These are phyloP conservation scores for Alloscopus bannaensis DNA, from an alignment of 2,888 invertebrate genomes.

Conservation along the genomic window DNA sequence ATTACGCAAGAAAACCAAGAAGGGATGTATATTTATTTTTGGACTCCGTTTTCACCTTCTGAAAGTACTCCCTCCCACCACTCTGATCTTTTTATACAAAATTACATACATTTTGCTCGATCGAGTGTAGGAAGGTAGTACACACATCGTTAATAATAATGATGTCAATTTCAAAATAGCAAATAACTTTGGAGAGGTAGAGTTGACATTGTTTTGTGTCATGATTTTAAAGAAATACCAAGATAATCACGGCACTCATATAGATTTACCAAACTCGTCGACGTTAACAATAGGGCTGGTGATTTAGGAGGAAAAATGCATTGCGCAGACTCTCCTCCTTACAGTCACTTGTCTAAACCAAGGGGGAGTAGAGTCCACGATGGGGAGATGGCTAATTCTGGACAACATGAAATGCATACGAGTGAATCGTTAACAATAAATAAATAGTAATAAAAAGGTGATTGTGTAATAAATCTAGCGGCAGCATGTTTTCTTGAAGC, in stretches of 20 bases:
- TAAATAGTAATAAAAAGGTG: no score
- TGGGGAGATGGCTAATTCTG: no score
- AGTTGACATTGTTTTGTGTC: conserved; percentile 1
- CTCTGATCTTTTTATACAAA: background rate
- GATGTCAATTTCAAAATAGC: conserved; percentile 7
- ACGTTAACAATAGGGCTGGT: background rate
- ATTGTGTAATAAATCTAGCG: no score
- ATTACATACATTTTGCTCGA: no score
- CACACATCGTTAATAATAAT: no score
- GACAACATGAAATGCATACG: no score
- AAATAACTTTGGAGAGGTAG: background rate
- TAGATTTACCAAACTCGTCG: background rate
- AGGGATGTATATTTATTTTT: background rate
- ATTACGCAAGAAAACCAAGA: no score
- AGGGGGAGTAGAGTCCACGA: no score
- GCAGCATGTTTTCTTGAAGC: no score
- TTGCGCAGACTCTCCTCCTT: background rate
- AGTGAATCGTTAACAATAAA: no score
- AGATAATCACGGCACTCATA: no score
- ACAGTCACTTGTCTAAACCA: background rate
- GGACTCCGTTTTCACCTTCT: background rate
- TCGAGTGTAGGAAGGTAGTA: no score
- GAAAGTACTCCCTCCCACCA: background rate
- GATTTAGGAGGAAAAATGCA: background rate
- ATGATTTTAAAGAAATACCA: background rate